phyloP scores from a whole-genome alignment of 2,888 invertebrate genomes.

The Iselma pallidipennis region DNA sequence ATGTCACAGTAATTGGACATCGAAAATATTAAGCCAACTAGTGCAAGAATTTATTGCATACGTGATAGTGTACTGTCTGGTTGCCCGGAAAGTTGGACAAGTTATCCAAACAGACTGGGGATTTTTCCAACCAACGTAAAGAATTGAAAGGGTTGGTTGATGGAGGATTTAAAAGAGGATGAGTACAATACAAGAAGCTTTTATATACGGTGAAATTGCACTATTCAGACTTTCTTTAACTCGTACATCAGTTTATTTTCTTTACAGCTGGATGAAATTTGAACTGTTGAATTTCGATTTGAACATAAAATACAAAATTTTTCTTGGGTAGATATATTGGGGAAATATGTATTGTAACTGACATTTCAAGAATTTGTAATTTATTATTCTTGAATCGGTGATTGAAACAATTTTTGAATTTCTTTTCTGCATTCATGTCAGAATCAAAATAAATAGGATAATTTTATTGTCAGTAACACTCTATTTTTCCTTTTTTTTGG shows the following conservation, averaged over 20 bases:
- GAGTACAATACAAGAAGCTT: background rate
- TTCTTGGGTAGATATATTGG: too few species aligned
- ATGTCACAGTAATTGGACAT: background rate
- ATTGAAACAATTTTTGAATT: background rate
- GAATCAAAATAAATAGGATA: too few species aligned
- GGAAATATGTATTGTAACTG: too few species aligned
- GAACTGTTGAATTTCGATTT: background rate
- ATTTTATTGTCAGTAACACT: too few species aligned
- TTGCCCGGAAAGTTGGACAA: background rate
- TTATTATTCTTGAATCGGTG: background rate
- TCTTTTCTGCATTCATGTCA: too few species aligned
- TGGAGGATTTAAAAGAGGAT: too few species aligned
- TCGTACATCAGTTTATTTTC: background rate
- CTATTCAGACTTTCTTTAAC: background rate
- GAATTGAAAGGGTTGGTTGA: background rate
- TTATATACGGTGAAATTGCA: background rate
- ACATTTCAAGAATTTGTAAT: background rate
- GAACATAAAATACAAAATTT: too few species aligned
- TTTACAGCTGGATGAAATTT: background rate
- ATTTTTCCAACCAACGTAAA: background rate
- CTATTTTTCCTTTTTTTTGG: too few species aligned
- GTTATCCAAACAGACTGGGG: background rate
- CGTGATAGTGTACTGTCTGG: background rate
- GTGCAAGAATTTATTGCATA: background rate
- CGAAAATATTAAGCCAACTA: background rate